A percentile compares a stretch with the other conserved stretches of the same genome.
Conservation (phyloP, 2,113 vertebrate genomes). For the Brienomyrus longianalis region DNA sequence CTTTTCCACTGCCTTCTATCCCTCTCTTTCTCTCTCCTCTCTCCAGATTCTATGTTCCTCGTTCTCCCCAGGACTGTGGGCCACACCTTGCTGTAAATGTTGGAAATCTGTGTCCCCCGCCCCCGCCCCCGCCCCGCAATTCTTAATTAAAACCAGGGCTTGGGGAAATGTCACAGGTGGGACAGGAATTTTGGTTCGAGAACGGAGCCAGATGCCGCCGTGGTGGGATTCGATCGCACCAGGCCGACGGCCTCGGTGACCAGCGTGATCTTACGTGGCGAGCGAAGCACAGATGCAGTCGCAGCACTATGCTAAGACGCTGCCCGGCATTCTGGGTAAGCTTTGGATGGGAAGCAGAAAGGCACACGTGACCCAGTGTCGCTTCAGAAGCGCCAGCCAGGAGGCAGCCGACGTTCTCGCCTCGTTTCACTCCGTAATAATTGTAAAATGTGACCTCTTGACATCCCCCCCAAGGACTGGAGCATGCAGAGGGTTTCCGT, state of each 20-base stretch:
- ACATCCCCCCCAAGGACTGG: not conserved
- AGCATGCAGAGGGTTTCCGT: not conserved
- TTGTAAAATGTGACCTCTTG: not conserved
- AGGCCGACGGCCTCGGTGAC: not conserved
- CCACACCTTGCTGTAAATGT: conserved; percentile 61
- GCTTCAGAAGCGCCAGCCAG: not conserved
- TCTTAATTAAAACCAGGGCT: conserved; percentile 63
- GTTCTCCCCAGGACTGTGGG: not conserved
- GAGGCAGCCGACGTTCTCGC: not conserved
- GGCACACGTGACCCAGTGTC: not conserved
- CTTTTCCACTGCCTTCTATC: not conserved
- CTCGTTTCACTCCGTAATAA: not conserved
- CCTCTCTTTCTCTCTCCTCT: not conserved
- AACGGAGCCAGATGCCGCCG: conserved; percentile 56
- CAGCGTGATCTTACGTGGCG: not conserved
- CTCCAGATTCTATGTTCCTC: not conserved
- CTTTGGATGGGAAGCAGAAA: not conserved
- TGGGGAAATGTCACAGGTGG: conserved; percentile 63
- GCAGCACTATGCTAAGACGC: not conserved
- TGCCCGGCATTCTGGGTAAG: not conserved
- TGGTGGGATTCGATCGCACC: not conserved
- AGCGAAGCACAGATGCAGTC: not conserved
- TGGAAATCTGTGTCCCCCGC: conserved; percentile 41
- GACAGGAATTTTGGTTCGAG: conserved; percentile 52
- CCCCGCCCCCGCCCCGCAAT: conserved; percentile 31